These are phyloP conservation scores for Staurois parvus DNA, from an alignment of 2,797 vertebrate species.

Conservation along the genomic window DNA sequence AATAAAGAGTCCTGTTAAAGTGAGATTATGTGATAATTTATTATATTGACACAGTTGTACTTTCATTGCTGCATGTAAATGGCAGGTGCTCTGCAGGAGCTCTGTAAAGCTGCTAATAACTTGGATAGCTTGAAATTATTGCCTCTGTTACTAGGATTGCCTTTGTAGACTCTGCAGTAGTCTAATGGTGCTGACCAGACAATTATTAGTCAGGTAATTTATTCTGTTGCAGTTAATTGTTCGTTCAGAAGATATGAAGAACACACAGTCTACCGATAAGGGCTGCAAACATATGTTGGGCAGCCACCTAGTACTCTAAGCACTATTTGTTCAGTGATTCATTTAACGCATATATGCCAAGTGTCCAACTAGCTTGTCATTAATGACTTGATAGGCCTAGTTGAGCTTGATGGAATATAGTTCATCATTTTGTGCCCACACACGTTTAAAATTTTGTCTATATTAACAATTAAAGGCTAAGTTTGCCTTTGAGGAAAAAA, in stretches of 20 bases:
- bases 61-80: background rate
- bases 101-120: background rate
- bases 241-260: background rate
- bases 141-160: background rate
- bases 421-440: too few species aligned
- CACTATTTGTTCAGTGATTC: background rate
- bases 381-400: background rate
- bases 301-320: background rate
- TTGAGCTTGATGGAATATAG: too few species aligned
- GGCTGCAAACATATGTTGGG: background rate
- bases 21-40: background rate
- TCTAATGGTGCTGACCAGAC: background rate
- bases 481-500: too few species aligned
- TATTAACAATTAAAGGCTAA: too few species aligned
- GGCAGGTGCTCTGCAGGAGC: background rate
- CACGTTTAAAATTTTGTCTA: background rate
- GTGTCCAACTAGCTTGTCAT: background rate
- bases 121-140: background rate
- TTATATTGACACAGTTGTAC: too few species aligned
- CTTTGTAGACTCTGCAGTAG: background rate
- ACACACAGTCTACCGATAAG: slow-evolving; percentile 16
- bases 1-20: too few species aligned
- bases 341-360: slow-evolving; percentile 4
- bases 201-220: background rate
- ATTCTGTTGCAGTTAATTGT: background rate